Base-by-base conservation (phyloP, 2,113 vertebrate genomes). In the Bothrops jararaca region DNA sequence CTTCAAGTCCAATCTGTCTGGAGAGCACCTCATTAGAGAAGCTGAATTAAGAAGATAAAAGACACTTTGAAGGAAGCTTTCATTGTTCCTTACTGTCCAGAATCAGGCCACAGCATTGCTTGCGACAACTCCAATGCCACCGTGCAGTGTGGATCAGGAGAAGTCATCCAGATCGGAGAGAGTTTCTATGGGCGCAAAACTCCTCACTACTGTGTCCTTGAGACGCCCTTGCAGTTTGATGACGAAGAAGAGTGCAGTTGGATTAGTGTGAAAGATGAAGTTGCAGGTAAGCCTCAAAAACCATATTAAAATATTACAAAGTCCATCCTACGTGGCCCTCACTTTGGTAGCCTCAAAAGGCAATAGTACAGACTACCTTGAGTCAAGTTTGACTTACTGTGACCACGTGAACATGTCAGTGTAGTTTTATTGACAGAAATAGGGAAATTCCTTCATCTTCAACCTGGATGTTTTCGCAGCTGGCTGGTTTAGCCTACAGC, bases 111-210 rank as follows among this genome's bases (percentile, higher is more conserved):
- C 94, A 97, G 98, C 90, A 96, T 99, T 90, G 98, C 98, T 48
- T 99, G 99, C 89, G 95, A 97, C 5, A 97, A 98, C 48, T 96
- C 97, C 95, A 98, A 98, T 26, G 98, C 97, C 48, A 98, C 98
- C 22, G 91, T 98, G 85, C 98, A 99, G 80, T 99, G 99, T 86
- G 98, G 98, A 26, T 99, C 98, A 0, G 99, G 98, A 94, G 96
- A 98, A 95, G 98, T 99, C 58, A 98, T 99, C 94, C 96, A 98
- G 91, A 96, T 99, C 52, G 98, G 96, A 20, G 98, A 98, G 12
- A 98, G 98, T 85, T 98, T 99, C 97, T 99, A 98, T 0, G 98
- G 99, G 60, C 96, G 98, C 85, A 98, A 98, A 96, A 98, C 97
- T 0, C 97, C 98, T 69, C 97, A 99, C 95, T 99, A 98, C 91